Conservation (phyloP, 2,113 vertebrate species). For the Toxotes chatareus region DNA sequence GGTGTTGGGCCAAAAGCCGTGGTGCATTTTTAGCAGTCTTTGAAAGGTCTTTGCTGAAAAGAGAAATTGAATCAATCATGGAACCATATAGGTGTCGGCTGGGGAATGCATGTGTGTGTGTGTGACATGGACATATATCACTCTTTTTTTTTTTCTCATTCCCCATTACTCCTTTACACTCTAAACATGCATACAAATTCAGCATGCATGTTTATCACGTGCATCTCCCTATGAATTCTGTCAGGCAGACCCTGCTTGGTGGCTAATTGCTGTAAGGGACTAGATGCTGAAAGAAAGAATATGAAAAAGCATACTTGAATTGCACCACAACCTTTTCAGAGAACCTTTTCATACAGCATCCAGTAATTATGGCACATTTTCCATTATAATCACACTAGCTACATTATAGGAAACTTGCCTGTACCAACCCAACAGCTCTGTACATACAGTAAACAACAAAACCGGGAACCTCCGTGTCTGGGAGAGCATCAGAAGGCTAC, state of each 20-base stretch:
- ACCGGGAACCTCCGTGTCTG: not conserved
- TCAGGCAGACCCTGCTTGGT: conserved; percentile 8
- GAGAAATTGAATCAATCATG: conserved; percentile 15
- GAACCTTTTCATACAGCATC: conserved; percentile 4
- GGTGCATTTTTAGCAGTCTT: conserved; percentile 14
- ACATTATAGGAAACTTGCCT: not conserved
- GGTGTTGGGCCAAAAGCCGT: not conserved
- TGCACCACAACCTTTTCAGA: not conserved
- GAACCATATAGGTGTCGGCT: not conserved
- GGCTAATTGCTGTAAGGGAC: conserved; percentile 13
- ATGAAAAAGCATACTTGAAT: conserved; percentile 24
- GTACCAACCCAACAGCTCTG: not conserved
- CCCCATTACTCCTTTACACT: conserved; percentile 9
- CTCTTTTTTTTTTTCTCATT: not conserved
- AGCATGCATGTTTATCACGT: conserved; percentile 15
- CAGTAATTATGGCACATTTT: conserved; percentile 21
- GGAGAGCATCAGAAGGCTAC: not conserved
- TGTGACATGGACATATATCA: conserved; percentile 8
- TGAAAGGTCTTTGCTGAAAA: not conserved
- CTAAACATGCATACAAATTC: conserved; percentile 17
- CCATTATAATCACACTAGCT: conserved; percentile 2
- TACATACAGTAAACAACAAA: not conserved
- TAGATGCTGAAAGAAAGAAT: conserved; percentile 19
- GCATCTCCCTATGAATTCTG: conserved; percentile 6
- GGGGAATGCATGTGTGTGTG: not conserved